A percentile compares a stretch with the other conserved stretches of the same genome.
Conservation (phyloP, 2,797 vertebrate genomes). For the Falco rusticolus region DNA sequence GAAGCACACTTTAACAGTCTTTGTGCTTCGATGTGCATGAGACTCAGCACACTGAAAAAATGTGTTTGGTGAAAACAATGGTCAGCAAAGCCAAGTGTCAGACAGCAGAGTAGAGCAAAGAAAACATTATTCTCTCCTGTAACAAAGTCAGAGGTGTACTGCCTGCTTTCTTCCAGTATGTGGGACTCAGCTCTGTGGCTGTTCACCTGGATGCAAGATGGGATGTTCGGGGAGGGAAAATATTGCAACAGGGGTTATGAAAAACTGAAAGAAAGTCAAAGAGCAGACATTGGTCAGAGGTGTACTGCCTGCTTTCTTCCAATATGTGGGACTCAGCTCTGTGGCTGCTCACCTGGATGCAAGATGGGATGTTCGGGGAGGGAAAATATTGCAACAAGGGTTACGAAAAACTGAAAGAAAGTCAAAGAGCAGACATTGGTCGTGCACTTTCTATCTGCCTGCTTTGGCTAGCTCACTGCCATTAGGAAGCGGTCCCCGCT, state of each 20-base stretch:
- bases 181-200: neutral
- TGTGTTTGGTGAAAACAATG: neutral
- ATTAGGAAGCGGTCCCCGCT: neutral
- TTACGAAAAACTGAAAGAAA: neutral
- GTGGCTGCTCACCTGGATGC: neutral
- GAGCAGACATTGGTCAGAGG: fast-evolving
- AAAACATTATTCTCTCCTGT: neutral
- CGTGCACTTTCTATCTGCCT: fast-evolving
- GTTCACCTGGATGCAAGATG: neutral
- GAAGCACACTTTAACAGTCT: neutral
- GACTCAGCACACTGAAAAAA: neutral
- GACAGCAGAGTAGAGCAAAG: neutral
- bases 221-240: neutral
- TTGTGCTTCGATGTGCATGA: neutral
- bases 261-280: neutral
- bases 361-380: neutral
- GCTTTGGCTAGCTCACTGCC: neutral
- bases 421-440: neutral
- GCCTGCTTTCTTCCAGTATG: neutral
- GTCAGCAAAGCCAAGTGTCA: neutral
- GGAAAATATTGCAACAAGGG: neutral
- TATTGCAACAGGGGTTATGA: neutral
- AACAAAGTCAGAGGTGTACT: neutral
- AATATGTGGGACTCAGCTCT: neutral
- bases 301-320: neutral